Percentiles rank a stretch among this genome's conserved stretches.
These are phyloP conservation scores for Hofmannophila pseudospretella DNA, from an alignment of 2,888 invertebrate species.

Conservation along the genomic window DNA sequence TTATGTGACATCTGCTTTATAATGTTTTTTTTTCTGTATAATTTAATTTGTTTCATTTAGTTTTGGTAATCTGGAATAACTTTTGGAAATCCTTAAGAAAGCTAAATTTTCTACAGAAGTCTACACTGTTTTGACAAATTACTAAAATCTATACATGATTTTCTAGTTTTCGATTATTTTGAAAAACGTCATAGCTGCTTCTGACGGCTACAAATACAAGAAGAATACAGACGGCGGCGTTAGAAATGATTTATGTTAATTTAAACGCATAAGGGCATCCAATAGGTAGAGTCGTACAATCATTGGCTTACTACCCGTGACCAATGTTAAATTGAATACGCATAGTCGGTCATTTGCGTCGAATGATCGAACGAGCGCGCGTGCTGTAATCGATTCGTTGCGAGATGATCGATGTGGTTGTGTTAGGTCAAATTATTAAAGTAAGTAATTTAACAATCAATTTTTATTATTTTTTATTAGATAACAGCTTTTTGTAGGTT, in stretches of 20 bases:
- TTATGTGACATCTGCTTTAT: too few relatives aligned
- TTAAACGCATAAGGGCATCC: conserved; percentile 46
- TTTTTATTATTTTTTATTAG: conserved; percentile 1
- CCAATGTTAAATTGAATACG: conserved; percentile 62
- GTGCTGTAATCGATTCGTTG: conserved; percentile 46
- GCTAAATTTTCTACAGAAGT: too few relatives aligned
- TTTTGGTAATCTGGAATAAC: too few relatives aligned
- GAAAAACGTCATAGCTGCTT: too few relatives aligned
- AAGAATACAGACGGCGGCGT: conserved; percentile 4
- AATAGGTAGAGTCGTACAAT: conserved; percentile 38
- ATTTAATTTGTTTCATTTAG: too few relatives aligned
- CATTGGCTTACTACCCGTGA: conserved; percentile 48
- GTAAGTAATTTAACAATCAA: conserved; percentile 11
- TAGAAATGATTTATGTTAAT: conserved; percentile 53
- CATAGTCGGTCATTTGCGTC: conserved; percentile 48
- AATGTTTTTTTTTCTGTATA: too few relatives aligned
- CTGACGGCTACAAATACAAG: too few relatives aligned
- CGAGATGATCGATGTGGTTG: conserved; percentile 44
- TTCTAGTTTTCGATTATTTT: too few relatives aligned
- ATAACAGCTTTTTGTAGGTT: not conserved
- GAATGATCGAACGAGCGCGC: conserved; percentile 41
- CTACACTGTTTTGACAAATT: too few relatives aligned
- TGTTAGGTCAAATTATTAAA: conserved; percentile 12
- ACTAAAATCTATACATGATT: too few relatives aligned
- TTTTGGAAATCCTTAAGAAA: too few relatives aligned